phyloP scores from a whole-genome alignment of 2,888 invertebrate species.

The Boloria selene region DNA sequence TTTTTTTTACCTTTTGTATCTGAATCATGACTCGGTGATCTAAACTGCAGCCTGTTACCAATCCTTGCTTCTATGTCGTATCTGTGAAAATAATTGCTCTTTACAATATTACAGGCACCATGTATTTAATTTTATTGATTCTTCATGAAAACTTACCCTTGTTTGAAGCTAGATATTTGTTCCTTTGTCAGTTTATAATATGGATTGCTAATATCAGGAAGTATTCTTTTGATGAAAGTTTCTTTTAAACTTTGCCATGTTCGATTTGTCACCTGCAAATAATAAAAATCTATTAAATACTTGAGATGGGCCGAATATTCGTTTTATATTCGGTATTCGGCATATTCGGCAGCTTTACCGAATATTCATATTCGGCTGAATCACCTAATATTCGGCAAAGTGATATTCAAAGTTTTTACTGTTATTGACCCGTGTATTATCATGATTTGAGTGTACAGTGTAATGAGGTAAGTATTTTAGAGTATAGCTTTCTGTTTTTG shows the following conservation, averaged over 20 bases:
- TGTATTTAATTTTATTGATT: constrained; percentile 13
- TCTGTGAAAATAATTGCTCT: constrained; percentile 42
- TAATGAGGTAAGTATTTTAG: no score
- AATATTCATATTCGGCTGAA: no score
- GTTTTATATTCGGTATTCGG: no score
- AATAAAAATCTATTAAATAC: background rate
- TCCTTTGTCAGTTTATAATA: constrained; percentile 63
- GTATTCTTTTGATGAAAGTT: constrained; percentile 71
- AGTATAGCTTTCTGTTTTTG: no score
- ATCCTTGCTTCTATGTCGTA: constrained; percentile 55
- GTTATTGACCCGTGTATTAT: no score
- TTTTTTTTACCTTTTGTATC: constrained; percentile 51
- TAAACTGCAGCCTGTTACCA: constrained; percentile 58
- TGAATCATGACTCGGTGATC: constrained; percentile 51
- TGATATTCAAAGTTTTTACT: no score
- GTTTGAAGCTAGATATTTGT: constrained; percentile 65
- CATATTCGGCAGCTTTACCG: no score
- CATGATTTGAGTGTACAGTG: no score
- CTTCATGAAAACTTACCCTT: constrained; percentile 55
- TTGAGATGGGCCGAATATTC: no score
- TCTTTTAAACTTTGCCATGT: constrained; percentile 81
- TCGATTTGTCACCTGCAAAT: constrained; percentile 59
- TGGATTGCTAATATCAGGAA: constrained; percentile 74
- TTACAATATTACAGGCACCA: background rate
- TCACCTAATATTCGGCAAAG: no score